Percentiles rank a stretch among this genome's conserved stretches.
These are phyloP conservation scores for Zophobas morio DNA, from an alignment of 1,140 invertebrate genomes.

Conservation along the genomic window DNA sequence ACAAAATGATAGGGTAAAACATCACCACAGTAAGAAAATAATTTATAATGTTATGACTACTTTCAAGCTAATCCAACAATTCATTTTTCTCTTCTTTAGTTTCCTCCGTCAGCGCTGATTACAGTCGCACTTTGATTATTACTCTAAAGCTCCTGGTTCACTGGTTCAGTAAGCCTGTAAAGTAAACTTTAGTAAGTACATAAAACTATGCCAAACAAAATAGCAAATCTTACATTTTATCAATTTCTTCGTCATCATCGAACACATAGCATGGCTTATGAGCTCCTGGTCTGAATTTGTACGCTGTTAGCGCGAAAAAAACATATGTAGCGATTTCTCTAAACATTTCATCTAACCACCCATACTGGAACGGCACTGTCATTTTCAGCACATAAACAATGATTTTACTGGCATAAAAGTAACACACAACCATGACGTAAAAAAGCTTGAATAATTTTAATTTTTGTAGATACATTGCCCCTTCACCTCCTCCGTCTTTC, in stretches of 20 bases:
- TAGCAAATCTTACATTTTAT: conserved; percentile 77
- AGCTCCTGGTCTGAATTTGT: conserved; percentile 95
- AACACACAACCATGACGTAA: conserved; percentile 97
- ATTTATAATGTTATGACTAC: conserved; percentile 73
- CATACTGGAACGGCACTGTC: conserved; percentile 96
- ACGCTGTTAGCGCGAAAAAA: conserved; percentile 98
- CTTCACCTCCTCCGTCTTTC: no score
- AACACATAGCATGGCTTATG: conserved; percentile 97
- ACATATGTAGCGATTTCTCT: conserved; percentile 94
- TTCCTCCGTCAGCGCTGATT: conserved; percentile 64
- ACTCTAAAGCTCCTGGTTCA: conserved; percentile 73
- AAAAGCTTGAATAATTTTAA: conserved; percentile 97
- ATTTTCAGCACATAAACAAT: conserved; percentile 93
- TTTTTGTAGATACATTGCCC: conserved; percentile 92
- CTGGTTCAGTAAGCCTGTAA: conserved; percentile 73
- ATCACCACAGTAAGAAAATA: no score
- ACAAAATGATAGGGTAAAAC: no score
- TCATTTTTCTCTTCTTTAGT: conserved; percentile 78
- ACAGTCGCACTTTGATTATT: conserved; percentile 63
- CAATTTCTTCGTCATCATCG: conserved; percentile 82
- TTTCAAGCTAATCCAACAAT: conserved; percentile 77
- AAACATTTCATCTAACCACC: conserved; percentile 97
- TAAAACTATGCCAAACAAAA: conserved; percentile 8
- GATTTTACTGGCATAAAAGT: conserved; percentile 97
- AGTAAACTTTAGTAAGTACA: conserved; percentile 1